Conservation (phyloP, 2,797 vertebrate genomes). For the Crax fasciolata region DNA sequence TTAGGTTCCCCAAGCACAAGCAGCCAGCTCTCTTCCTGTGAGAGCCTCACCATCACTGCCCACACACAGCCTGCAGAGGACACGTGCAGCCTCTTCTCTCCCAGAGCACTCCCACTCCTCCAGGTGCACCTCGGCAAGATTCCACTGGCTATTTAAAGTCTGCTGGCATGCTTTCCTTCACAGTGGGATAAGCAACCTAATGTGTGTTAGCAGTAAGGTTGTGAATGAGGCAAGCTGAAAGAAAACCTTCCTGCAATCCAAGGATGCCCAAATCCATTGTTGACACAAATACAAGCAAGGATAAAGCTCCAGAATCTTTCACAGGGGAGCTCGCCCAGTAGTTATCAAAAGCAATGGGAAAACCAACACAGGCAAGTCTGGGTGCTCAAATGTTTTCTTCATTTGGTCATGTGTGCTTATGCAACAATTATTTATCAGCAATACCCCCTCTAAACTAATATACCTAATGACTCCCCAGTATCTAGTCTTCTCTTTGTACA, state of each 20-base stretch:
- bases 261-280: not conserved
- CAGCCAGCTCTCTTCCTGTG: not conserved
- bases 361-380: constrained; percentile 27
- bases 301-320: not conserved
- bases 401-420: not conserved
- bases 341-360: constrained; percentile 18
- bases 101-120: not conserved
- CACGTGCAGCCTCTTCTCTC: not conserved
- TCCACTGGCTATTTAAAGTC: not conserved
- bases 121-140: not conserved
- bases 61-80: not conserved
- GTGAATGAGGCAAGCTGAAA: not conserved
- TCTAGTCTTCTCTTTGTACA: not conserved
- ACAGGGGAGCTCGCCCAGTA: not conserved
- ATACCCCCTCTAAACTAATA: not conserved
- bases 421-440: not conserved
- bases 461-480: not conserved
- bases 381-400: not conserved
- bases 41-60: rapidly evolving
- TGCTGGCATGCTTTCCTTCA: not conserved
- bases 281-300: constrained; percentile 20
- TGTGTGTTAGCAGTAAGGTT: not conserved
- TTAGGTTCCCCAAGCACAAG: not conserved
- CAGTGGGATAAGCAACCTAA: rapidly evolving
- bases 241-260: not conserved